Evolutionary conservation across 2,888 invertebrate genomes (phyloP).

Genomic region (Junonia oenone): DNA sequence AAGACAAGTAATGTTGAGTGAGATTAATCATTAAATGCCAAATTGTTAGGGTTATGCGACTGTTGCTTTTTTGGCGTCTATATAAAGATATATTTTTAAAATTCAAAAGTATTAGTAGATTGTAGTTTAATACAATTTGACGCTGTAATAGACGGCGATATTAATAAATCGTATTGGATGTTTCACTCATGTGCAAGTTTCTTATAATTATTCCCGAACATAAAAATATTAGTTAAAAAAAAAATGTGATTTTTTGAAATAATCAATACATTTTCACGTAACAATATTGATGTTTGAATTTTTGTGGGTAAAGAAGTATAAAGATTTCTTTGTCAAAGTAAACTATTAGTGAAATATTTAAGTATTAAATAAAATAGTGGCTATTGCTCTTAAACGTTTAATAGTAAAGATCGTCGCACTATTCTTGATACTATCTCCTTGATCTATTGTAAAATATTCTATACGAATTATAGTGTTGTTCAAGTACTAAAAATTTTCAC

Average conservation of each 20-base stretch:
- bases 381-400: background rate
- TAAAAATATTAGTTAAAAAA: background rate
- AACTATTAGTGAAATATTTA: conserved; percentile 9
- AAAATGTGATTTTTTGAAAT: background rate
- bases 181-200: conserved; percentile 12
- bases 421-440: conserved; percentile 66
- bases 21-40: conserved; percentile 26
- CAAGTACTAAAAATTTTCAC: conserved; percentile 14
- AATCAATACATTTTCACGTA: background rate
- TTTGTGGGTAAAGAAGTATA: background rate
- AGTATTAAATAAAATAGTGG: background rate
- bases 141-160: conserved; percentile 4
- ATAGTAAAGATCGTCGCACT: conserved; percentile 29
- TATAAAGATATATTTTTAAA: conserved; percentile 11
- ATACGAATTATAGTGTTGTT: conserved; percentile 41
- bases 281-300: background rate
- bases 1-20: conserved; percentile 14
- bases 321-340: background rate
- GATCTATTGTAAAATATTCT: conserved; percentile 64
- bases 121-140: conserved; percentile 2
- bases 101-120: conserved; percentile 22
- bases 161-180: background rate
- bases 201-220: background rate
- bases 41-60: conserved; percentile 13
- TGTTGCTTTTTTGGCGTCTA: conserved; percentile 17